Conservation (phyloP, 2,113 vertebrate genomes). For the Otocyon megalotis region DNA sequence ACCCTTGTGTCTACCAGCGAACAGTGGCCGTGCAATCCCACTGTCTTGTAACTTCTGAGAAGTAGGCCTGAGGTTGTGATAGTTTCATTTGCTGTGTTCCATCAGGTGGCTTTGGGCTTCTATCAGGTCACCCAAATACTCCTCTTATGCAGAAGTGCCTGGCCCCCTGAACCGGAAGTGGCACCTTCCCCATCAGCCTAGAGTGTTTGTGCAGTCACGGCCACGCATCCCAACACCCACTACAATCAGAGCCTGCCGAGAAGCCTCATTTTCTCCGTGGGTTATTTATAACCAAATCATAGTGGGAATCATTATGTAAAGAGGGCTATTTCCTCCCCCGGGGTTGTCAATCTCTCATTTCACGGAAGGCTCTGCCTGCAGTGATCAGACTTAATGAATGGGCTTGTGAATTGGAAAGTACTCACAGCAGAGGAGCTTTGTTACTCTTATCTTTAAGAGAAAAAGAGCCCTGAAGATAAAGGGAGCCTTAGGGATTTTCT, state of each 20-base stretch:
- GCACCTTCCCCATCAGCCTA: background rate
- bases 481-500: background rate
- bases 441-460: background rate
- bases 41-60: background rate
- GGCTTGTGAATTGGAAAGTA: background rate
- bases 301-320: background rate
- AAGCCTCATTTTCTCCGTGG: background rate
- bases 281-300: constrained; percentile 59
- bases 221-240: background rate
- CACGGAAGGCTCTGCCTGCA: background rate
- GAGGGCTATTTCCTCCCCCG: background rate
- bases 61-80: background rate
- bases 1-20: background rate
- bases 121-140: background rate
- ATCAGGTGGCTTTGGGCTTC: no score
- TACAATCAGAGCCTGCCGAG: background rate
- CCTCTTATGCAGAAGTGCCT: background rate
- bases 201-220: fast-evolving
- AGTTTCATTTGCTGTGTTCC: background rate
- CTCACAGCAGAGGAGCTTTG: background rate
- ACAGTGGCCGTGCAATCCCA: background rate
- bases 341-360: background rate
- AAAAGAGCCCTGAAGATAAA: background rate
- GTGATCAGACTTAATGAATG: background rate
- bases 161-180: no score